phyloP scores from a whole-genome alignment of 2,888 invertebrate species.

The Shargacucullia verbasci region DNA sequence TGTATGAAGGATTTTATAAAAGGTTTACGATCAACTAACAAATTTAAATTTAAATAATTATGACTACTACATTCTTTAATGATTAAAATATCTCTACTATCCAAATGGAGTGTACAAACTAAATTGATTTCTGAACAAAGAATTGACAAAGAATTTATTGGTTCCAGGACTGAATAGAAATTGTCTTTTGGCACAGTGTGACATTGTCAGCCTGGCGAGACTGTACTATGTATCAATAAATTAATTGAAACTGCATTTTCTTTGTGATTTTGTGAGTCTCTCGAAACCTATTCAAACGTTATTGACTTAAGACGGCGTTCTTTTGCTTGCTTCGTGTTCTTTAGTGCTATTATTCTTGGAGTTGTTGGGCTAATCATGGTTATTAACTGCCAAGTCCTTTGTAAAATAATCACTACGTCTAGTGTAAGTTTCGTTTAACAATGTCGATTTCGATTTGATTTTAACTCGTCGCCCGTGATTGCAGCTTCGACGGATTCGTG shows the following conservation, averaged over 20 bases:
- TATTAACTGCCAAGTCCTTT: no score
- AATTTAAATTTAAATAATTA: background rate
- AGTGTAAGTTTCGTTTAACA: no score
- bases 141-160: conserved; percentile 48
- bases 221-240: conserved; percentile 35
- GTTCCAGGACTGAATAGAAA: conserved; percentile 48
- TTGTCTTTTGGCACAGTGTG: conserved; percentile 24
- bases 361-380: no score
- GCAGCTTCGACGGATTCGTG: no score
- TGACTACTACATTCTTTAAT: background rate
- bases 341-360: no score
- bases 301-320: no score
- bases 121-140: conserved; percentile 38
- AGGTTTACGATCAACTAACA: background rate
- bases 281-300: no score
- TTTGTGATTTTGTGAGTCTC: background rate
- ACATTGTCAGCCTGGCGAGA: conserved; percentile 16
- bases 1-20: conserved; percentile 62
- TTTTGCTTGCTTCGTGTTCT: no score
- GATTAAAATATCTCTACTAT: conserved; percentile 1
- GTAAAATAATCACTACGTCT: no score
- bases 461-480: no score
- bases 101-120: conserved; percentile 4
- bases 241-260: conserved; percentile 15
- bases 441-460: no score